phyloP scores from a whole-genome alignment of 2,797 vertebrate genomes.

The Acipenser transmontanus region DNA sequence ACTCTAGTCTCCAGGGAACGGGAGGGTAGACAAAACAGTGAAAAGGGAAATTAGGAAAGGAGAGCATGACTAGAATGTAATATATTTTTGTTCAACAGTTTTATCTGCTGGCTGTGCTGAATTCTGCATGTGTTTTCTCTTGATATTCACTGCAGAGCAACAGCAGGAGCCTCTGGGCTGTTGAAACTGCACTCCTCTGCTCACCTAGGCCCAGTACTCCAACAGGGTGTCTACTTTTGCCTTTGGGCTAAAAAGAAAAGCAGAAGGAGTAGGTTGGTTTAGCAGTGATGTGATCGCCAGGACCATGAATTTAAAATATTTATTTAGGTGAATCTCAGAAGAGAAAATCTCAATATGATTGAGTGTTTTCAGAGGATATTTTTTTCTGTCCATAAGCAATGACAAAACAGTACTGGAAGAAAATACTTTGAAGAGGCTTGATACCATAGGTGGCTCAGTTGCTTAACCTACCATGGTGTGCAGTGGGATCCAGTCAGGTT shows the following conservation, averaged over 20 bases:
- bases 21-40: slow-evolving; percentile 67
- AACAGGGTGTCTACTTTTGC: slow-evolving; percentile 13
- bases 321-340: not conserved
- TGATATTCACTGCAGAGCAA: slow-evolving; percentile 17
- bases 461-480: no score
- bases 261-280: slow-evolving; percentile 7
- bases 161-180: slow-evolving; percentile 11
- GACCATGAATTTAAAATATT: not conserved
- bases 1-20: slow-evolving; percentile 62
- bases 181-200: slow-evolving; percentile 16
- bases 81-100: slow-evolving; percentile 48
- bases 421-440: no score
- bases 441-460: no score
- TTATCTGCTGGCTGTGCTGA: slow-evolving; percentile 48
- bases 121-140: slow-evolving; percentile 36
- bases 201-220: slow-evolving; percentile 11
- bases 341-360: no score
- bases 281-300: not conserved
- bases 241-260: slow-evolving; percentile 17
- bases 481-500: no score
- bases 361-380: no score
- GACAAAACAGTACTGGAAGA: not conserved
- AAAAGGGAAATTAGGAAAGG: slow-evolving; percentile 68
- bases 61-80: slow-evolving; percentile 67
- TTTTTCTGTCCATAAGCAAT: not conserved